Evolutionary conservation across 2,888 invertebrate genomes (phyloP).

Genomic region (Drosophila helvetica): DNA sequence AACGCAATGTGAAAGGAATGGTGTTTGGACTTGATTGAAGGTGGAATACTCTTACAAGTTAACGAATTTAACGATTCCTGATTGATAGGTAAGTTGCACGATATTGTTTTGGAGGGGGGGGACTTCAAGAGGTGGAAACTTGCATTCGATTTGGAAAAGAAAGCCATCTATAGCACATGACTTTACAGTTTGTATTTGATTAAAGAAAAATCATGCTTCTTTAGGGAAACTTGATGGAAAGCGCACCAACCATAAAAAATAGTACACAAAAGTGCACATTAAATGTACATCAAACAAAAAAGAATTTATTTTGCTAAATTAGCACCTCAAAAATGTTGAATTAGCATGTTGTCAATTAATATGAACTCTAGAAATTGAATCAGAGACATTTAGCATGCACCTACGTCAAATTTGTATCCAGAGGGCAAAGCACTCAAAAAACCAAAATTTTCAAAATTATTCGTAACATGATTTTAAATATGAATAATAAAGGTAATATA

Average conservation of each 20-base stretch:
- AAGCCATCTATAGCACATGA: too few relatives aligned
- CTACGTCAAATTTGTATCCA: too few relatives aligned
- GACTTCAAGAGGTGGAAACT: too few relatives aligned
- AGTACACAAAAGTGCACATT: neutral
- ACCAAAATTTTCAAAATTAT: neutral
- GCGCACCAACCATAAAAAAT: neutral
- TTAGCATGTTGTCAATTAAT: neutral
- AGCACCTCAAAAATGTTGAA: neutral
- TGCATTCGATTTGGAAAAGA: too few relatives aligned
- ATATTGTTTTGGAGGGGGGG: too few relatives aligned
- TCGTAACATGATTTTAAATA: neutral
- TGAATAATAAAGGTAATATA: neutral
- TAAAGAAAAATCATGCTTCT: too few relatives aligned
- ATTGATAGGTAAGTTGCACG: neutral
- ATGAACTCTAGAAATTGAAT: neutral
- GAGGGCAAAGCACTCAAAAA: neutral
- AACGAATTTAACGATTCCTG: neutral
- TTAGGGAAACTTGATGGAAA: neutral
- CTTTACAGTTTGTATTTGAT: too few relatives aligned
- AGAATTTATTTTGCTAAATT: neutral
- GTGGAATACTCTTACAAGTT: conserved; percentile 14
- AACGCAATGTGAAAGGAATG: conserved; percentile 31
- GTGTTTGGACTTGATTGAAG: neutral
- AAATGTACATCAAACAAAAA: too few relatives aligned
- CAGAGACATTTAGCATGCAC: neutral